These are phyloP conservation scores for Drosophila kanekoi DNA, from an alignment of 2,888 invertebrate genomes.

Conservation along the genomic window DNA sequence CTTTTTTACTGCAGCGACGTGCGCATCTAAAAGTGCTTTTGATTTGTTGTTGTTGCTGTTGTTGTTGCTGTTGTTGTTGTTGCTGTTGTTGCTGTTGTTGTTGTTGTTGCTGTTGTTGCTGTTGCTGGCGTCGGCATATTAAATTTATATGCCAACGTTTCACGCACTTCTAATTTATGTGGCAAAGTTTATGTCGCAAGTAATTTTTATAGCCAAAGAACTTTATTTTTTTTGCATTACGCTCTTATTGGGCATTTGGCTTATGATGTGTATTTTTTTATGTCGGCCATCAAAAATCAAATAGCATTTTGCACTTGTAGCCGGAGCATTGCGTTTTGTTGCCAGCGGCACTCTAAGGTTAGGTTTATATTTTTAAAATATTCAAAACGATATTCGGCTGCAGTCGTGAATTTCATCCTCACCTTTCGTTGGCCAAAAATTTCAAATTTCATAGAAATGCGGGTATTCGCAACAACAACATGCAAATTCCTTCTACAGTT, in stretches of 20 bases:
- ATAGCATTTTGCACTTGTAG: conserved; percentile 59
- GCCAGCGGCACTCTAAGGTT: conserved; percentile 7
- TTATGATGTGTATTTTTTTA: conserved; percentile 54
- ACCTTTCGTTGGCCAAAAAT: not conserved
- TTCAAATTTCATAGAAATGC: not conserved
- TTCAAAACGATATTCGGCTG: conserved; percentile 3
- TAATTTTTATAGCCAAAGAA: conserved; percentile 64
- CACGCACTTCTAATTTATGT: conserved; percentile 79
- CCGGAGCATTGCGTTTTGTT: conserved; percentile 34
- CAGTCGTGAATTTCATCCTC: conserved; percentile 7
- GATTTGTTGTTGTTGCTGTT: conserved; percentile 52
- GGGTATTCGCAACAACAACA: conserved; percentile 5
- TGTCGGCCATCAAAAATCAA: conserved; percentile 49
- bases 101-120: conserved; percentile 33
- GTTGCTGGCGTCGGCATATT: conserved; percentile 59
- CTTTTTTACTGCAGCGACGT: conserved; percentile 76
- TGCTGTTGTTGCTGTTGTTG: conserved; percentile 61
- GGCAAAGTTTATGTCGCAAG: conserved; percentile 72
- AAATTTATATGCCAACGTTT: conserved; percentile 75
- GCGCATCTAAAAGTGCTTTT: conserved; percentile 74
- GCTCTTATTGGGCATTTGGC: conserved; percentile 49
- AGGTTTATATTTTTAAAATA: not conserved
- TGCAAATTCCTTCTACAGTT: conserved; percentile 9
- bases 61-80: conserved; percentile 52
- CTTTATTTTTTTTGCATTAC: conserved; percentile 68